phyloP scores from a whole-genome alignment of 2,113 vertebrate species.

The Passer domesticus region DNA sequence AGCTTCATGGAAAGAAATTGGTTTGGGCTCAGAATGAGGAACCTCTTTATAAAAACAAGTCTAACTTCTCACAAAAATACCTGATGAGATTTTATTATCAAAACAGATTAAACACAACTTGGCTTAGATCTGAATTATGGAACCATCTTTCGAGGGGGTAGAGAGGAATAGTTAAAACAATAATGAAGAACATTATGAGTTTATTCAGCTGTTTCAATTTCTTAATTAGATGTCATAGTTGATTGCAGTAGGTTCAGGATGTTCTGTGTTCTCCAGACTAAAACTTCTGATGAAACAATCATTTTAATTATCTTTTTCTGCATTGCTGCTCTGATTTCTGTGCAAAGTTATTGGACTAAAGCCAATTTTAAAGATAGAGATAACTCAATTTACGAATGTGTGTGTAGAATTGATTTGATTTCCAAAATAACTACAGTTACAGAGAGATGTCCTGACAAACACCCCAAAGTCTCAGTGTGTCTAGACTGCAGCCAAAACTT shows the following conservation, averaged over 20 bases:
- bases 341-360: not conserved
- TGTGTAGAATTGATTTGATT: not conserved
- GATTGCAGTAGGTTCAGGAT: not conserved
- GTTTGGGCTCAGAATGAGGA: not conserved
- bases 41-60: not conserved
- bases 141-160: not conserved
- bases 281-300: slow-evolving; percentile 9
- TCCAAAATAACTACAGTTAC: not conserved
- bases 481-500: not conserved
- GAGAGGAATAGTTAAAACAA: not conserved
- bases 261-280: not conserved
- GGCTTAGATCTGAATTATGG: not conserved
- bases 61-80: not conserved
- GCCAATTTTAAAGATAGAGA: not conserved
- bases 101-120: not conserved
- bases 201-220: slow-evolving; percentile 19
- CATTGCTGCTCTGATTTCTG: not conserved
- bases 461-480: not conserved
- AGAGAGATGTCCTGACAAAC: not conserved
- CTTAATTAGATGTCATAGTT: slow-evolving; percentile 51
- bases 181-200: not conserved
- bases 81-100: not conserved
- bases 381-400: not conserved
- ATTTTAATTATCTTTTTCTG: slow-evolving; percentile 36
- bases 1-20: not conserved